Base-by-base conservation (phyloP, 2,113 vertebrate genomes). In the Hemiprocne comata region DNA sequence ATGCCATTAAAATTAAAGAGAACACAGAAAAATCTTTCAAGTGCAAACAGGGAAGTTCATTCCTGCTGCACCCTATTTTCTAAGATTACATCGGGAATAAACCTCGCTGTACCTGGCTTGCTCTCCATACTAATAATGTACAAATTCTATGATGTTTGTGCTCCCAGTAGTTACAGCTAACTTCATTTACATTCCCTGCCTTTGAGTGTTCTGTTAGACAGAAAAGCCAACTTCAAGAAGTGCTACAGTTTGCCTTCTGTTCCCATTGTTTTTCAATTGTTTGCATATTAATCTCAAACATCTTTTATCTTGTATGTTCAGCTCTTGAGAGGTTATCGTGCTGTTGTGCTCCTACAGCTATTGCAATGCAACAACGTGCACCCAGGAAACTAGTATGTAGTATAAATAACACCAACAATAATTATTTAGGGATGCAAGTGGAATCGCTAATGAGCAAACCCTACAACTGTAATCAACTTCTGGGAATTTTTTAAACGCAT, bases 1-100 rank as follows among this genome's bases (percentile, higher is more conserved):
- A 98, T 97, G 97, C 86, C 75, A 57, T 97, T 95, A 97, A 97
- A 98, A 98, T 97, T 96, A 97, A 94, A 97, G 96, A 93, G 94
- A 97, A 96, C 92, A 94, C 72, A 94, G 75, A 69, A 75, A 90
- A 84, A 95, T 67, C 88, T 94, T 94, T 89, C 94, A 92, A 94
- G 89, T 97, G 95, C 87, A 97, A 95, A 97, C 60, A 87, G 73
- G 95, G 85, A 95, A 96, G 94, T 95, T 97, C 85, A 91, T 93
- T 97, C 92, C 92, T 90, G 28, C 66, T 85, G 33, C 31, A 93
- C 70, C 82, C 82, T 66, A 23, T 94, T 97, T 97, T 95, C 89
- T 87, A 23, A 62, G 78, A 87, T 85, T 76, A 77, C 51, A 84
- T 3, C 11, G 64, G 70, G 78, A 97, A 93, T 64, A 91, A 94